These are phyloP conservation scores for Ascidia mentula DNA, from an alignment of 23 tunicate species.

Conservation along the genomic window DNA sequence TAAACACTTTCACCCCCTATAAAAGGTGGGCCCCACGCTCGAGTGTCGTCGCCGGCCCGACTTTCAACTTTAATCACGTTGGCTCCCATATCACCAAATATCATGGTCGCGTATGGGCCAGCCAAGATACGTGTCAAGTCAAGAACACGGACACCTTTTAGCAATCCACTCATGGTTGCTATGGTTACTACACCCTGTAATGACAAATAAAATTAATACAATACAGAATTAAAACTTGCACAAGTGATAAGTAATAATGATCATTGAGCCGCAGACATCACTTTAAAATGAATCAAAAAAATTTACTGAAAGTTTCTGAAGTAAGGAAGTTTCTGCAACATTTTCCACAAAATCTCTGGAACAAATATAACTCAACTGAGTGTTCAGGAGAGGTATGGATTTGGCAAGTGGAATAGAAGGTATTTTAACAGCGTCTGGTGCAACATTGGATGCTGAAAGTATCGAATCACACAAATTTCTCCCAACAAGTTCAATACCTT, in stretches of 20 bases:
- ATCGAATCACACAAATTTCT: slow-evolving; percentile 4
- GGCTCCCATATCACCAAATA: slow-evolving; percentile 97
- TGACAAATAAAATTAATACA: no score
- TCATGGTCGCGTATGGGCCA: slow-evolving; percentile 85
- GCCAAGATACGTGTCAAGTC: slow-evolving; percentile 91
- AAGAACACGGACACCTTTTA: slow-evolving; percentile 63
- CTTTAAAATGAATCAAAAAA: slow-evolving; percentile 43
- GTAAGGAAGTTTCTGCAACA: slow-evolving; percentile 17
- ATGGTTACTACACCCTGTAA: background rate
- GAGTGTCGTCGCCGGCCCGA: slow-evolving; percentile 83
- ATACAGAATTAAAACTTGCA: background rate
- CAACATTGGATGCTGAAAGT: background rate
- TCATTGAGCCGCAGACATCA: no score
- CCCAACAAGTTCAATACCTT: slow-evolving; percentile 28
- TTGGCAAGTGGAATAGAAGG: slow-evolving; percentile 65
- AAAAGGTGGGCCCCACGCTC: slow-evolving; percentile 98
- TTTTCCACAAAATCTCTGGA: slow-evolving; percentile 24
- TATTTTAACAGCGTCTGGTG: background rate
- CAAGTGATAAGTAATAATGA: no score
- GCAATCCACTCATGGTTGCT: background rate
- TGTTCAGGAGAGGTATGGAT: slow-evolving; percentile 54
- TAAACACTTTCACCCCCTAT: slow-evolving; percentile 77
- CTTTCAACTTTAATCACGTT: slow-evolving; percentile 90
- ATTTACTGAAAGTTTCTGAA: slow-evolving; percentile 36
- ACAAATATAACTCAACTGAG: slow-evolving; percentile 34